Evolutionary conservation across 2,113 vertebrate genomes (phyloP), one percentile per base, ranked within the genome.

Genomic region (Corythoichthys intestinalis): DNA sequence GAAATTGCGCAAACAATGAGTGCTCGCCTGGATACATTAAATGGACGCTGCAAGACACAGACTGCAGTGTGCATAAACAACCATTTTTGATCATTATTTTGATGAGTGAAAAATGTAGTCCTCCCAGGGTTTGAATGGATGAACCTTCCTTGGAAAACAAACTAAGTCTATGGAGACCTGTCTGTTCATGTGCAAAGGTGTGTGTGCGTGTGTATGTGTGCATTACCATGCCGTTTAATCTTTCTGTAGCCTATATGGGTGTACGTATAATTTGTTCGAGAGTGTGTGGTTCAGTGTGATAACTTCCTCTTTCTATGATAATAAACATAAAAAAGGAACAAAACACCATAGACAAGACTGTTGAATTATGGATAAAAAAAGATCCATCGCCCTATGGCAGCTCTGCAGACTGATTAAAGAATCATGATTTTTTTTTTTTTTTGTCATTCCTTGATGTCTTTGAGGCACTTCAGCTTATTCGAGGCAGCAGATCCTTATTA

Each of bases 71-170:
- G 15, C 56, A 17, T 28, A 39, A 14, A 44, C 50, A 15, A 12
- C 34, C n/a, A 28, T 70, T 73, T 63, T 77, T 79, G 71, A 82
- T 75, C 57, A 58, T 70, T 35, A 69, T 28, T 44, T 58, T 71
- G 11, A 28, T 54, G 68, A 70, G 69, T 75, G 64, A 61, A 81
- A 56, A 74, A 0, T 68, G 52, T 34, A 78, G 66, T 59, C 71
- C 78, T 79, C 78, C 50, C 11, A 77, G 78, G 80, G 61, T 50
- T 15, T 37, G 13, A 71, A 73, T 72, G 73, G 65, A 86, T 78
- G 64, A 86, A 82, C 71, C 72, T 60, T 28, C 54, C 74, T 44
- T n/a, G 62, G 48, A 85, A 76, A 86, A 85, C 80, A 86, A 80
- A 83, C 65, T 69, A 60, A 70, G 66, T 83, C 84, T 76, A 50